Evolutionary conservation across 2,888 invertebrate species (phyloP).

Genomic region (Marasmarcha lunaedactyla): DNA sequence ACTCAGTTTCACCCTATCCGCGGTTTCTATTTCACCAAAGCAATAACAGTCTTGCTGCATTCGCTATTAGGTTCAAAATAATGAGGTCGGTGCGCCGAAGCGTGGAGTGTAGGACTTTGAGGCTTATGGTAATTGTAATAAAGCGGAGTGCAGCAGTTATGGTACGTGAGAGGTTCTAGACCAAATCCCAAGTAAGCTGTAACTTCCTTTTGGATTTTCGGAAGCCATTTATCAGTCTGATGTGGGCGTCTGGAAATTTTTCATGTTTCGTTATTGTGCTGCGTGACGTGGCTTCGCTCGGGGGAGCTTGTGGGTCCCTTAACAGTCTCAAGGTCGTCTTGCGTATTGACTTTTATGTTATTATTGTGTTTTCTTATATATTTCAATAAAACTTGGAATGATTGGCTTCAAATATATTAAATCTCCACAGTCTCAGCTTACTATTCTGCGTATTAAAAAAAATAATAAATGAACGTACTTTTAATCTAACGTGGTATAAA

Average conservation of each 20-base stretch:
- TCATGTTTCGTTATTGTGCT: conserved; percentile 70
- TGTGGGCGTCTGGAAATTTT: conserved; percentile 70
- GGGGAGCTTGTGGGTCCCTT: conserved; percentile 31
- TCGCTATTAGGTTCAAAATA: conserved; percentile 66
- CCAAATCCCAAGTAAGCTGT: conserved; percentile 72
- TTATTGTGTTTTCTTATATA: too few species aligned
- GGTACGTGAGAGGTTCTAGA: conserved; percentile 71
- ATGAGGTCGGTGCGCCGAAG: conserved; percentile 45
- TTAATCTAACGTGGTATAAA: too few species aligned
- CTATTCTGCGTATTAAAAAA: too few species aligned
- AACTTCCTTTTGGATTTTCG: conserved; percentile 73
- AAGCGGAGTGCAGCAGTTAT: conserved; percentile 72
- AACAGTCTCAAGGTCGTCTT: conserved; percentile 28
- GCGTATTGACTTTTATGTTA: conserved; percentile 1
- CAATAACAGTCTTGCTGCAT: conserved; percentile 64
- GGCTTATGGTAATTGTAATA: conserved; percentile 72
- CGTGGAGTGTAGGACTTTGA: conserved; percentile 69
- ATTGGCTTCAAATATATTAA: too few species aligned
- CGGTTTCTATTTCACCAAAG: conserved; percentile 64
- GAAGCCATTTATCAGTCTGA: conserved; percentile 73
- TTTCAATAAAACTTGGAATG: too few species aligned
- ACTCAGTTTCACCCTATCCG: conserved; percentile 36
- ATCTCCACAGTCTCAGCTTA: too few species aligned
- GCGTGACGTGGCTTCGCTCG: conserved; percentile 54
- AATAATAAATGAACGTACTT: too few species aligned